Evolutionary conservation across 2,797 vertebrate species (phyloP).

Genomic region (Gymnothorax javanicus): DNA sequence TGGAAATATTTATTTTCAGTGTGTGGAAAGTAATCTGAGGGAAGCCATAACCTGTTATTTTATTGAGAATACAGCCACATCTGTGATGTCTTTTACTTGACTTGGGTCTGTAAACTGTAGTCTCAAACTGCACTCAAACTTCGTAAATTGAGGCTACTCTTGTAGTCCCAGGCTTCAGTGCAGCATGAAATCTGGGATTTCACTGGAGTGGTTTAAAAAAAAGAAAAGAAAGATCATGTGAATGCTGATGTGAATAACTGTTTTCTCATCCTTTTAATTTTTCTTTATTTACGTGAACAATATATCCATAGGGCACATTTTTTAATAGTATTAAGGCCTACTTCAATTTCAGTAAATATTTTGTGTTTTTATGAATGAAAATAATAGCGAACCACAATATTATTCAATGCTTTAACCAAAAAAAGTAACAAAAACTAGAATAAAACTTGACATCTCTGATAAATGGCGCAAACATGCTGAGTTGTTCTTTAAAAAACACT

Average conservation of each 20-base stretch:
- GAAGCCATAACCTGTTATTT: background rate
- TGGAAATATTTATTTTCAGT: background rate
- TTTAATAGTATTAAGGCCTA: background rate
- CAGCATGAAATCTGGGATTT: background rate
- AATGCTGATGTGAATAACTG: background rate
- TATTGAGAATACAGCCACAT: background rate
- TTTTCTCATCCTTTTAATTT: background rate
- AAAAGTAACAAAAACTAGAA: background rate
- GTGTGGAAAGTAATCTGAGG: too few relatives aligned
- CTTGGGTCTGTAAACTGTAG: background rate
- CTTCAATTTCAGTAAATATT: background rate
- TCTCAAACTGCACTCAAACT: background rate
- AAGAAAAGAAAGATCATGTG: background rate
- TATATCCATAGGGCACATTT: background rate
- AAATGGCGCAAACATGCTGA: constrained; percentile 22
- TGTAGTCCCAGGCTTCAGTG: background rate
- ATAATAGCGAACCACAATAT: background rate
- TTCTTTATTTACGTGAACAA: background rate
- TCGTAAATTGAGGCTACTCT: background rate
- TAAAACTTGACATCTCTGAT: constrained; percentile 23
- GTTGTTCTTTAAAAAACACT: constrained; percentile 16
- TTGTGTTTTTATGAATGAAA: background rate
- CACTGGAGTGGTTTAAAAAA: background rate
- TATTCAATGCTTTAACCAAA: constrained; percentile 24
- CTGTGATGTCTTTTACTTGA: background rate